Evolutionary conservation across 2,888 invertebrate genomes (phyloP).

Genomic region (Dioctria linearis): DNA sequence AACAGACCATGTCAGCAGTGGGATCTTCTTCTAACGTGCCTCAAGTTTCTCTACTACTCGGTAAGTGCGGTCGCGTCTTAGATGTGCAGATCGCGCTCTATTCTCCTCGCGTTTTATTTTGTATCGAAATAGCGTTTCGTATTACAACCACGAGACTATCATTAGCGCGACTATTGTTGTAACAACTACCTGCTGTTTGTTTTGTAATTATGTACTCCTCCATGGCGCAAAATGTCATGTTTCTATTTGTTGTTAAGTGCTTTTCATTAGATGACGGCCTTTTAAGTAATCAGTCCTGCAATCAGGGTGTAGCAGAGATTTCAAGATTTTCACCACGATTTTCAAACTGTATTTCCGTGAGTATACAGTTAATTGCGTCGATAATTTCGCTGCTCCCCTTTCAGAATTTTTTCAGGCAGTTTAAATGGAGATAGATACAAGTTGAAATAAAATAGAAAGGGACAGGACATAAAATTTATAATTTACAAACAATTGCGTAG

Average conservation of each 20-base stretch:
- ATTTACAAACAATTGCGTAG: too few relatives aligned
- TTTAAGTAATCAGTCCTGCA: slow-evolving; percentile 22
- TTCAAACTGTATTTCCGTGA: background rate
- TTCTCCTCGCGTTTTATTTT: background rate
- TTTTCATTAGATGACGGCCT: slow-evolving; percentile 45
- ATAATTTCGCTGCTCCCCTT: too few relatives aligned
- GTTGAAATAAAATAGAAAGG: too few relatives aligned
- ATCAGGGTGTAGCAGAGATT: background rate
- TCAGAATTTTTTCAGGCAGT: too few relatives aligned
- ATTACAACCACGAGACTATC: slow-evolving; percentile 51
- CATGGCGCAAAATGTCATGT: slow-evolving; percentile 52
- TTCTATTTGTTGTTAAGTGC: slow-evolving; percentile 41
- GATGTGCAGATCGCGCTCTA: slow-evolving; percentile 25
- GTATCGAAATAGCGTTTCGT: slow-evolving; percentile 32
- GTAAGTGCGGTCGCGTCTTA: slow-evolving; percentile 44
- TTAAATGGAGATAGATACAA: too few relatives aligned
- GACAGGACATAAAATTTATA: too few relatives aligned
- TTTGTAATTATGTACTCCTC: slow-evolving; percentile 44
- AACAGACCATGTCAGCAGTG: slow-evolving; percentile 49
- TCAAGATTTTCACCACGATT: slow-evolving; percentile 20
- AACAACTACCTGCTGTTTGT: slow-evolving; percentile 21
- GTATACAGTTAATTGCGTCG: too few relatives aligned
- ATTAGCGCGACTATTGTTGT: slow-evolving; percentile 51
- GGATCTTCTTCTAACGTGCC: slow-evolving; percentile 37
- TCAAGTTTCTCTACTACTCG: slow-evolving; percentile 17